phyloP scores from a whole-genome alignment of 2,113 vertebrate species.

The Spea bombifrons region DNA sequence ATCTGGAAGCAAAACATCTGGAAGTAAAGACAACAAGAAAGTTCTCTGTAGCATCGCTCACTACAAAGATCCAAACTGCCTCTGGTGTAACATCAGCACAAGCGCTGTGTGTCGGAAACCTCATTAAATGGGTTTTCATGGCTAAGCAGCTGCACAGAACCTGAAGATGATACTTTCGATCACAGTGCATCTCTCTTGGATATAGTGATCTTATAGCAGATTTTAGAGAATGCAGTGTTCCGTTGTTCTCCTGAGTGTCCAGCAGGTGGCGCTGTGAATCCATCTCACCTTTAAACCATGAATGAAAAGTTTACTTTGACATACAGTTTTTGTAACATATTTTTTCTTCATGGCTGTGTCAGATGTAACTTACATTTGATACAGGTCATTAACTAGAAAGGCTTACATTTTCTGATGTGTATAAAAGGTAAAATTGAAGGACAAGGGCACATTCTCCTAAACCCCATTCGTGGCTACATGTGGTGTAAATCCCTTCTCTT shows the following conservation, averaged over 20 bases:
- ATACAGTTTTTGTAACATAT: constrained; percentile 27
- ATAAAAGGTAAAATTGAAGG: constrained; percentile 38
- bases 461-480: constrained; percentile 10
- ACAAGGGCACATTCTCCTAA: constrained; percentile 26
- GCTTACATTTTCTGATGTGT: constrained; percentile 43
- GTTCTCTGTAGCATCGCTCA: too few relatives aligned
- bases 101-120: too few relatives aligned
- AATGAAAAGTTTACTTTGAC: constrained; percentile 31
- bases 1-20: too few relatives aligned
- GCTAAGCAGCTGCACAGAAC: too few relatives aligned
- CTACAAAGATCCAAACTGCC: too few relatives aligned
- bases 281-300: neutral
- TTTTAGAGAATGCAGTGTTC: neutral
- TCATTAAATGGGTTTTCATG: too few relatives aligned
- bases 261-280: constrained; percentile 38
- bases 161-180: too few relatives aligned
- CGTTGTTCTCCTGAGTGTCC: neutral
- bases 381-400: constrained; percentile 45
- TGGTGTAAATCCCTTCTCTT: constrained; percentile 19
- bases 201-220: too few relatives aligned
- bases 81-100: too few relatives aligned
- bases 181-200: too few relatives aligned
- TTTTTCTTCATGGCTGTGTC: constrained; percentile 28
- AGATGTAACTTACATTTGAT: constrained; percentile 47
- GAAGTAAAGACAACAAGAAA: too few relatives aligned